phyloP scores from a whole-genome alignment of 2,113 vertebrate species.

The Paedocypris sp. region DNA sequence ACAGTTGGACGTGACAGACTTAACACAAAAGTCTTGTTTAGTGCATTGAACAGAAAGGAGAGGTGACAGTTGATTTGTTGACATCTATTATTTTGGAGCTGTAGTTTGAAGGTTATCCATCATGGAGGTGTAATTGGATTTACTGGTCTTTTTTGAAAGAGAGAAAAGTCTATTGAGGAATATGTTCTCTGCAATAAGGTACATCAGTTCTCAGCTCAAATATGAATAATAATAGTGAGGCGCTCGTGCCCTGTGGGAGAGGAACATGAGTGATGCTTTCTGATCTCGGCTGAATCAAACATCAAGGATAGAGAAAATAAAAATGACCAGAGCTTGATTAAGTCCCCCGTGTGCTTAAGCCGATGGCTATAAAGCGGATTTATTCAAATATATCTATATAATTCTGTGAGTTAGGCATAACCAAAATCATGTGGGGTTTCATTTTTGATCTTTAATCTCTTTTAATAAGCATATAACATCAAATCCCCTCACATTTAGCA shows the following conservation, averaged over 20 bases:
- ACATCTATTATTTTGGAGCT: constrained; percentile 20
- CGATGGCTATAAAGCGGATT: no score
- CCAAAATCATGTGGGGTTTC: background rate
- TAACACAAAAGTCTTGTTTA: constrained; percentile 23
- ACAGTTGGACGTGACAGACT: no score
- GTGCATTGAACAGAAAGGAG: background rate
- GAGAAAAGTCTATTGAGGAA: constrained; percentile 16
- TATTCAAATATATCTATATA: no score
- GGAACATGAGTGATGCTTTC: constrained; percentile 8
- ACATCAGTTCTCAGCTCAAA: constrained; percentile 4
- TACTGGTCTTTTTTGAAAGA: constrained; percentile 31
- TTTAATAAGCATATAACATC: background rate
- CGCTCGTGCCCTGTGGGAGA: background rate
- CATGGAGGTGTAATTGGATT: constrained; percentile 47
- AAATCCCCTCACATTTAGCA: background rate
- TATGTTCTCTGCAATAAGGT: background rate
- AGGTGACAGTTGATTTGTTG: constrained; percentile 24
- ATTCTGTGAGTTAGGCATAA: background rate
- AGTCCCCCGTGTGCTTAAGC: background rate
- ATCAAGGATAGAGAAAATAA: constrained; percentile 5
- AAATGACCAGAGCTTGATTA: constrained; percentile 3
- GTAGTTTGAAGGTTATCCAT: constrained; percentile 41
- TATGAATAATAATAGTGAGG: constrained; percentile 29
- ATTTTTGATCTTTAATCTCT: background rate
- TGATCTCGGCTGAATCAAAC: constrained; percentile 16